phyloP scores from a whole-genome alignment of 1,140 invertebrate genomes.

The Riptortus pedestris region DNA sequence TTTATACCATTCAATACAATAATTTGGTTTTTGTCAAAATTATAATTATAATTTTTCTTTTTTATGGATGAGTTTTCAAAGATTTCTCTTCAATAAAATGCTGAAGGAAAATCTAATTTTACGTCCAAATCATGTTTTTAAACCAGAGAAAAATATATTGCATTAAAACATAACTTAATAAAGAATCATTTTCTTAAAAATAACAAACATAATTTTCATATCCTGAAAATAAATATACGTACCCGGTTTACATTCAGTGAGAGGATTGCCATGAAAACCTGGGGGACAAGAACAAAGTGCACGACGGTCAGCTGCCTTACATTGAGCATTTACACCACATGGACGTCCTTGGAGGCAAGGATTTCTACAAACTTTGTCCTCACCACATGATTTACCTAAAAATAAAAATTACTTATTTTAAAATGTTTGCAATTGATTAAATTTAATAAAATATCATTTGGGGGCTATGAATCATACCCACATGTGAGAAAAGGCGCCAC shows the following conservation, averaged over 20 bases:
- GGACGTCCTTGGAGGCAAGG: constrained; percentile 63
- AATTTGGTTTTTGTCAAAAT: too few relatives aligned
- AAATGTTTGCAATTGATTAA: neutral
- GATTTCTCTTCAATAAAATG: too few relatives aligned
- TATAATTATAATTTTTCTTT: too few relatives aligned
- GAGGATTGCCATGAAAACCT: constrained; percentile 72
- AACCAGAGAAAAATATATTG: neutral
- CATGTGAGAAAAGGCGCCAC: too few relatives aligned
- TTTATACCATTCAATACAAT: neutral
- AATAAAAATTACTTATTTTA: neutral
- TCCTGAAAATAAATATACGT: constrained; percentile 25
- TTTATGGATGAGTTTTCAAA: too few relatives aligned
- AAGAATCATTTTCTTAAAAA: neutral
- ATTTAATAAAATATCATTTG: too few relatives aligned
- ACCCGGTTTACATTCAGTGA: constrained; percentile 60
- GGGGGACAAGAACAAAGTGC: constrained; percentile 76
- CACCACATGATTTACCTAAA: constrained; percentile 7
- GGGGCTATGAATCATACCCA: too few relatives aligned
- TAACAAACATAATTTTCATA: too few relatives aligned
- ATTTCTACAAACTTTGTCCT: constrained; percentile 65
- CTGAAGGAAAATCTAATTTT: too few relatives aligned
- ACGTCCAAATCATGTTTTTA: too few relatives aligned
- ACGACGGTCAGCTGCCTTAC: constrained; percentile 60
- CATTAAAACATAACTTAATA: neutral
- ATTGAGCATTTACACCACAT: constrained; percentile 77